Base-by-base conservation (phyloP, 2,797 vertebrate species). In the Amniataba percoides region DNA sequence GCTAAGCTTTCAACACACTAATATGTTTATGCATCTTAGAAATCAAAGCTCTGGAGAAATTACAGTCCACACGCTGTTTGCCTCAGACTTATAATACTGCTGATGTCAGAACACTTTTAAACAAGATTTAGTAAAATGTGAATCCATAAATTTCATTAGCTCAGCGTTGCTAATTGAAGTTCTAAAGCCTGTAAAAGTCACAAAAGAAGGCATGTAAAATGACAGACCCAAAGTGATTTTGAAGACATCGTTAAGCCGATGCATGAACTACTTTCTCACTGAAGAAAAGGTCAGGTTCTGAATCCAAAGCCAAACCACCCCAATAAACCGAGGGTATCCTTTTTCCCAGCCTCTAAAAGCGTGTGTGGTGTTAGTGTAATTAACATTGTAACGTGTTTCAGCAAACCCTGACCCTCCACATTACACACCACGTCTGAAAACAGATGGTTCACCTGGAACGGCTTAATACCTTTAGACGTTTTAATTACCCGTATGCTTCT, bases 341-440 rank as follows among this genome's bases (percentile, higher is more conserved):
- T 91, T 90, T 91, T 87, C 88, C 89, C 84, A 88, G 84, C 81
- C 77, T 74, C 36, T 66, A 49, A 81, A 79, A 81, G 80, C 74
- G 80, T 75, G 80, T 78, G 74, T 69, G 77, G 69, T 72, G 86
- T 71, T 80, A 46, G 87, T 73, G 71, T 89, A 90, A 92, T 92
- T 93, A 91, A 87, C 85, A 85, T 91, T 71, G 71, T 87, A 87
- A 93, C 87, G 70, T 89, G 89, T 91, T 85, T 78, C 78, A 90
- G 87, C 92, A 87, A 83, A 90, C 83, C 82, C 59, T 87, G 87
- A 88, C 85, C 89, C 81, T 74, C 83, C 81, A 80, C 84, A 82
- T 77, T 82, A 85, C 79, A 87, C 85, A 87, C 69, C 81, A 83
- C 77, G 65, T 87, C 84, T 58, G 61, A 84, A 90, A 94, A 89